phyloP scores from a whole-genome alignment of 2,113 vertebrate species.

The Capreolus pygargus region DNA sequence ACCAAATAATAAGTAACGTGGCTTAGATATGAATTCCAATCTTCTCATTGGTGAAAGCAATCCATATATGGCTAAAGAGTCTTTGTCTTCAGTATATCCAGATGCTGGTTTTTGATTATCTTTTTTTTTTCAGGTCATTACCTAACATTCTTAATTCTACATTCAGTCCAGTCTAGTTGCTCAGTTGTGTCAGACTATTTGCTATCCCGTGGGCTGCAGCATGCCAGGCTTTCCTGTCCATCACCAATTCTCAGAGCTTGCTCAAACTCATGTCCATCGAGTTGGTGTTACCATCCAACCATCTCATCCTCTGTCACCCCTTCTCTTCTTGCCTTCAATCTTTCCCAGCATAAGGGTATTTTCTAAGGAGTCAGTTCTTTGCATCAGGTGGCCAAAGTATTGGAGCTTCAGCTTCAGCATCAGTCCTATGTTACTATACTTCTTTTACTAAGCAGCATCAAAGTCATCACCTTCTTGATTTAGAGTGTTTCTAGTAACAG shows the following conservation, averaged over 20 bases:
- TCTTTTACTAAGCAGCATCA: not conserved
- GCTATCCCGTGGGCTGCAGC: not conserved
- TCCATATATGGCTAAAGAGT: not conserved
- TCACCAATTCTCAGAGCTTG: not conserved
- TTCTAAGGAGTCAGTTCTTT: not conserved
- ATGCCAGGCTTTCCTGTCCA: not conserved
- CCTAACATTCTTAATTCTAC: not conserved
- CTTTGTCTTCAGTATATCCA: not conserved
- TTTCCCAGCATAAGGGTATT: not conserved
- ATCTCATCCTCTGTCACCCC: not conserved
- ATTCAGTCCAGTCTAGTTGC: not conserved
- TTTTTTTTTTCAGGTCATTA: not conserved
- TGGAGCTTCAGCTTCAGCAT: not conserved
- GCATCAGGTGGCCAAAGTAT: not conserved
- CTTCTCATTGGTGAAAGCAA: not conserved
- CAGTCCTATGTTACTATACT: not conserved
- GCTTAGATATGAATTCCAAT: not conserved
- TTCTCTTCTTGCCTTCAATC: not conserved
- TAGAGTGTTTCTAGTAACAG: not conserved
- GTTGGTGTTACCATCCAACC: not conserved
- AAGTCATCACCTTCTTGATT: not conserved
- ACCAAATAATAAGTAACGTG: not conserved
- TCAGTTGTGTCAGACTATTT: not conserved
- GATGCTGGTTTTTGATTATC: not conserved
- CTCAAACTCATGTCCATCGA: not conserved